Base-by-base conservation (phyloP, 1,140 invertebrate genomes). In the Drosophila mojavensis region DNA sequence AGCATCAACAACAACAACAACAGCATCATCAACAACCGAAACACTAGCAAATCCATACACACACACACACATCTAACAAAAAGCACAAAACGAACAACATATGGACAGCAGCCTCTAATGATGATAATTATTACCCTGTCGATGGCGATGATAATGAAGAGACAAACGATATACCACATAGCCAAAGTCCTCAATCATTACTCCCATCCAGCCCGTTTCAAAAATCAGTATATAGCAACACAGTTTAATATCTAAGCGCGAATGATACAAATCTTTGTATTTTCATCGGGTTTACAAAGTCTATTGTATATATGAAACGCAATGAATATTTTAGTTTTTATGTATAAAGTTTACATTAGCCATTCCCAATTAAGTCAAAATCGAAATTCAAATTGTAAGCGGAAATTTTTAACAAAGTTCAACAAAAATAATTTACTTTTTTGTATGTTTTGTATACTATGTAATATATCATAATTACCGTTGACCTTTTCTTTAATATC, bases 311-410 rank as follows among this genome's bases (percentile, higher is more conserved):
- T 82, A 88, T 74, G 76, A 77, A 86, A 79, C 73, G 84, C 84
- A 73, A 86, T 78, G 58, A 89, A 86, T 72, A 79, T 75, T 74
- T 77, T 86, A 86, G 84, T 89, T 88, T 79, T 62, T 86, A 82
- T 88, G 84, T 80, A 86, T 80, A 89, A 89, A 83, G 79, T 74
- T 75, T 72, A 71, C 45, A 74, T 79, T 83, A 88, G 83, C 73
- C 83, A 83, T 88, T 86, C 84, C 77, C 70, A 6, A 78, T 69
- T 76, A 62, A 69, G 55, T 43, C 11, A 11, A 58, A 51, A n/a
- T 55, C 43, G 50, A 54, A 51, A 6, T 81, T 33, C 48, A 72
- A 63, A 41, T 58, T 51, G 7, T 66, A 66, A 63, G 17, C 48
- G 15, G 24, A 50, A 50, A 11, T 33, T 36, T 50, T 62, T 50